Evolutionary conservation across 1,140 invertebrate species (phyloP).

Genomic region (Caerostris extrusa): DNA sequence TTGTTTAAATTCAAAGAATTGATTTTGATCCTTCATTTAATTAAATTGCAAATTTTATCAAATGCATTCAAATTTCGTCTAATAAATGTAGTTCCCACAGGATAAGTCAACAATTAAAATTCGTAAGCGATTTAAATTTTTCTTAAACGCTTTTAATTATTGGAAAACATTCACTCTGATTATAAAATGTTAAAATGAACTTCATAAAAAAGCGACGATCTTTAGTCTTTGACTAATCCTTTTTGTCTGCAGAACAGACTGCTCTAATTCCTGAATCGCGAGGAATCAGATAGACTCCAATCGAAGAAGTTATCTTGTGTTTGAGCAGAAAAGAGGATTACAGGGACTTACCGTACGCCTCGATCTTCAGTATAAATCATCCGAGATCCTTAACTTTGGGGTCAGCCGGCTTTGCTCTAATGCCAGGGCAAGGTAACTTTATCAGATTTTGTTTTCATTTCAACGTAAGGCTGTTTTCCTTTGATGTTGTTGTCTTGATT

Average conservation of each 20-base stretch:
- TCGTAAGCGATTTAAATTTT: too few relatives aligned
- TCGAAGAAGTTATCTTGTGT: constrained; percentile 49
- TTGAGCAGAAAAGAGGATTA: constrained; percentile 50
- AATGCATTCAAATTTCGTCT: too few relatives aligned
- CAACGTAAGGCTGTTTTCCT: not conserved
- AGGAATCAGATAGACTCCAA: not conserved
- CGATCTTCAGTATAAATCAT: constrained; percentile 48
- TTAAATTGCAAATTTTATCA: too few relatives aligned
- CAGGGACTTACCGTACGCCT: not conserved
- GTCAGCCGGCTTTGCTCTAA: constrained; percentile 26
- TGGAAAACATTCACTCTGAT: too few relatives aligned
- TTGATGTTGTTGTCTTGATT: not conserved
- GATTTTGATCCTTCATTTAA: too few relatives aligned
- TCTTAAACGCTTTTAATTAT: too few relatives aligned
- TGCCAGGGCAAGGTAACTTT: not conserved
- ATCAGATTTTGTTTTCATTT: constrained; percentile 15
- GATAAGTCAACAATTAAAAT: too few relatives aligned
- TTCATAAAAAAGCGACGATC: too few relatives aligned
- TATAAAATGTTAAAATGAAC: too few relatives aligned
- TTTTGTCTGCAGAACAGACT: not conserved
- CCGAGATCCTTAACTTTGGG: constrained; percentile 37
- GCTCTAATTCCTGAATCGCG: not conserved
- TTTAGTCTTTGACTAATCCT: too few relatives aligned
- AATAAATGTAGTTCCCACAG: too few relatives aligned
- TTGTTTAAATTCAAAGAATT: too few relatives aligned